A percentile compares a stretch with the other conserved stretches of the same genome.
phyloP scores from a whole-genome alignment of 2,797 vertebrate species.

The Synanceia verrucosa region DNA sequence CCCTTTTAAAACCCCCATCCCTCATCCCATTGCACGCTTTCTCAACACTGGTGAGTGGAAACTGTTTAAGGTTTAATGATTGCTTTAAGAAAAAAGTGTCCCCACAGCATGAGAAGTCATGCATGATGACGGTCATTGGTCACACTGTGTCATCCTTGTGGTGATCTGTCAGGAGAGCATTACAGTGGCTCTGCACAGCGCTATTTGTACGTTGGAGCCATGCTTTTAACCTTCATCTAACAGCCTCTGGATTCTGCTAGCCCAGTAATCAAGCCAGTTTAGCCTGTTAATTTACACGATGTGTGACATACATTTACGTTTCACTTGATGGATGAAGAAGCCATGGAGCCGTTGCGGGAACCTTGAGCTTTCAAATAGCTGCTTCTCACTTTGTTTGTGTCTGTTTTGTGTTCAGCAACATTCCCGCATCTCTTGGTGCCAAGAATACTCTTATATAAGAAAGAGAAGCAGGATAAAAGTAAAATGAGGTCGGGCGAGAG shows the following conservation, averaged over 20 bases:
- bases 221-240: constrained; percentile 35
- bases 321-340: constrained; percentile 61
- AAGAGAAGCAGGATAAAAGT: constrained; percentile 51
- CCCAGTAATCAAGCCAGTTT: constrained; percentile 31
- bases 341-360: constrained; percentile 42
- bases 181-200: constrained; percentile 3
- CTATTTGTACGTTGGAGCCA: background rate
- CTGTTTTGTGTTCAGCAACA: constrained; percentile 63
- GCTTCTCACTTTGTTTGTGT: constrained; percentile 55
- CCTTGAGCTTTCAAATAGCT: constrained; percentile 41
- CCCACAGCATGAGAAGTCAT: constrained; percentile 26
- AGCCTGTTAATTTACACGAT: constrained; percentile 44
- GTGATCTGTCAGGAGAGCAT: constrained; percentile 9
- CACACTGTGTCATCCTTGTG: constrained; percentile 12
- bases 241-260: constrained; percentile 7
- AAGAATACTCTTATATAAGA: constrained; percentile 28
- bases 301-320: constrained; percentile 60
- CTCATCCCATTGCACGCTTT: constrained; percentile 64
- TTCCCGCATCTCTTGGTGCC: constrained; percentile 37
- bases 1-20: constrained; percentile 66
- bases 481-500: constrained; percentile 57
- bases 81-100: constrained; percentile 34
- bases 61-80: constrained; percentile 70
- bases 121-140: constrained; percentile 31
- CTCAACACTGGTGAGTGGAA: constrained; percentile 70